These are phyloP conservation scores for Terrapene triunguis DNA, from an alignment of 2,113 vertebrate genomes.

Conservation along the genomic window DNA sequence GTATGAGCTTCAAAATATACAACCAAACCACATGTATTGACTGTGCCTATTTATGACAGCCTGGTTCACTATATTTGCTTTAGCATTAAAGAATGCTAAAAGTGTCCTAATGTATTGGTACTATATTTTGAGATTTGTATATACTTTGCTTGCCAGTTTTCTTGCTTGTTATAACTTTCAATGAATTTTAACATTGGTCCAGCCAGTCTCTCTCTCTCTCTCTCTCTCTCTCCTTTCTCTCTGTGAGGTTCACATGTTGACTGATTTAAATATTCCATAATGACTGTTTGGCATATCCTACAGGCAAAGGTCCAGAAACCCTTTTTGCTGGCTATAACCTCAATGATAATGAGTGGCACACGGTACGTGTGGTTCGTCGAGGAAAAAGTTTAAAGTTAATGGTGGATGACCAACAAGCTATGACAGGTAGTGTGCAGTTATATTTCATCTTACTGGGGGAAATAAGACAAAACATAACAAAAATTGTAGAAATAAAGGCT, in stretches of 20 bases:
- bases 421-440: conserved; percentile 83
- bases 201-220: conserved; percentile 62
- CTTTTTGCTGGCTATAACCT: conserved; percentile 99
- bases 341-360: conserved; percentile 99
- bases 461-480: not conserved
- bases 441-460: fast-evolving
- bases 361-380: conserved; percentile 96
- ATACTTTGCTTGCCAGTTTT: conserved; percentile 65
- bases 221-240: conserved; percentile 60
- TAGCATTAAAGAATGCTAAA: conserved; percentile 24
- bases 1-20: not conserved
- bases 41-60: conserved; percentile 86
- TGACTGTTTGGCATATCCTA: conserved; percentile 94
- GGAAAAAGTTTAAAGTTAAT: conserved; percentile 97
- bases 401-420: conserved; percentile 93
- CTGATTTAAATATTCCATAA: conserved; percentile 85
- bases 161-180: conserved; percentile 73
- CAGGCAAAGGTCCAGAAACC: conserved; percentile 99
- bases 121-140: conserved; percentile 61
- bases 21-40: conserved; percentile 57
- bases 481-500: not conserved
- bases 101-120: conserved; percentile 29
- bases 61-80: conserved; percentile 38
- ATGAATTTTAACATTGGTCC: conserved; percentile 75
- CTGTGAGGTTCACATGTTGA: conserved; percentile 82